Evolutionary conservation across 2,888 invertebrate genomes (phyloP).

Genomic region (Ctena decussata): DNA sequence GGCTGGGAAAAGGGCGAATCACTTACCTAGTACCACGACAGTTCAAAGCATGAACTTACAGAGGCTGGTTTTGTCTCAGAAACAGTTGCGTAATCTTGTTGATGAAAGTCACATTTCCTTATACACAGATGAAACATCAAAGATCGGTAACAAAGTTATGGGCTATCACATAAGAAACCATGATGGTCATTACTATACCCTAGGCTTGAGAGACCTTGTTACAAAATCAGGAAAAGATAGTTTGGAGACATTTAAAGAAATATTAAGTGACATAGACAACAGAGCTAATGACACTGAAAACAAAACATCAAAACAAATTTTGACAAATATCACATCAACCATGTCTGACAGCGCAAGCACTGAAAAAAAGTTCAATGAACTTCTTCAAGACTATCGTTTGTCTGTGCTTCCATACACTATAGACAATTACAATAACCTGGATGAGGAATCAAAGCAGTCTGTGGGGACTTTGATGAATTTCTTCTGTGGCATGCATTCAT

Average conservation of each 20-base stretch:
- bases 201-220: conserved; percentile 20
- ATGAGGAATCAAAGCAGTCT: not conserved
- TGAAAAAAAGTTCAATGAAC: conserved; percentile 40
- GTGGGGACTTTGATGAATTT: conserved; percentile 10
- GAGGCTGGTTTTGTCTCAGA: conserved; percentile 31
- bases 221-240: conserved; percentile 36
- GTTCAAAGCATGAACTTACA: conserved; percentile 39
- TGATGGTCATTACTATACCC: conserved; percentile 16
- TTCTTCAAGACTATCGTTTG: conserved; percentile 29
- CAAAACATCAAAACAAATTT: conserved; percentile 4
- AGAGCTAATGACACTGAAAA: conserved; percentile 20
- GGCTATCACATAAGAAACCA: conserved; percentile 34
- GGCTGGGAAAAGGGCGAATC: conserved; percentile 15
- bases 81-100: conserved; percentile 16
- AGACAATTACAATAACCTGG: conserved; percentile 18
- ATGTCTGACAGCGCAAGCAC: conserved; percentile 48
- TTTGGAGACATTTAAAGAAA: conserved; percentile 30
- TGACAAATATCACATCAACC: conserved; percentile 29
- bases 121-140: conserved; percentile 42
- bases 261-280: conserved; percentile 2
- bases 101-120: conserved; percentile 13
- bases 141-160: conserved; percentile 30
- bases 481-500: conserved; percentile 30
- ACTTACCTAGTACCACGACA: conserved; percentile 21
- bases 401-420: conserved; percentile 24